phyloP scores from a whole-genome alignment of 2,888 invertebrate species.

The Doris montereyensis region DNA sequence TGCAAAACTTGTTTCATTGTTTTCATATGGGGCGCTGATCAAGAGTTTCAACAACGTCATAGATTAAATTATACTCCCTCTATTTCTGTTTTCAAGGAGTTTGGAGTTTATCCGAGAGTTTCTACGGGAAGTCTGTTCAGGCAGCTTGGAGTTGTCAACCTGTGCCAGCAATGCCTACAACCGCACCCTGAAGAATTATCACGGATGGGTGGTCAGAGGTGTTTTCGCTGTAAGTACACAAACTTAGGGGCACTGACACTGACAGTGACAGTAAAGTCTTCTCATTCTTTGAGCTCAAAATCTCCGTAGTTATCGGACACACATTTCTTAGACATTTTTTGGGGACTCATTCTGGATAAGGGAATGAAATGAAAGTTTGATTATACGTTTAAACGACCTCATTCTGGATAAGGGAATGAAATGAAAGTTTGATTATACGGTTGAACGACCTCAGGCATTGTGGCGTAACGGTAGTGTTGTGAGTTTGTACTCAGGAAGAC shows the following conservation, averaged over 20 bases:
- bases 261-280: not conserved
- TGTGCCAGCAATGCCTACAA: constrained; percentile 68
- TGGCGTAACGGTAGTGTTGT: too few relatives aligned
- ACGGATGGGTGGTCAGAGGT: constrained; percentile 72
- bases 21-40: too few relatives aligned
- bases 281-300: not conserved
- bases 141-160: constrained; percentile 57
- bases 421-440: too few relatives aligned
- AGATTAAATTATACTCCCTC: too few relatives aligned
- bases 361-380: too few relatives aligned
- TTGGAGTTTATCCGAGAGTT: constrained; percentile 70
- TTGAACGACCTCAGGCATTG: too few relatives aligned
- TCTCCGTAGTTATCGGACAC: not conserved
- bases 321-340: not conserved
- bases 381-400: not conserved
- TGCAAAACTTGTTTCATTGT: too few relatives aligned
- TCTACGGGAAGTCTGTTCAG: constrained; percentile 58
- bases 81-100: too few relatives aligned
- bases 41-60: too few relatives aligned
- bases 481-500: too few relatives aligned
- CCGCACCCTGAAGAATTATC: constrained; percentile 69
- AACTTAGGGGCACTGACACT: not conserved
- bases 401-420: too few relatives aligned
- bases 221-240: constrained; percentile 71
- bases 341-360: too few relatives aligned